Percentiles rank a stretch among this genome's conserved stretches.
Evolutionary conservation across 2,113 vertebrate genomes (phyloP).

Genomic region (Lepus europaeus): DNA sequence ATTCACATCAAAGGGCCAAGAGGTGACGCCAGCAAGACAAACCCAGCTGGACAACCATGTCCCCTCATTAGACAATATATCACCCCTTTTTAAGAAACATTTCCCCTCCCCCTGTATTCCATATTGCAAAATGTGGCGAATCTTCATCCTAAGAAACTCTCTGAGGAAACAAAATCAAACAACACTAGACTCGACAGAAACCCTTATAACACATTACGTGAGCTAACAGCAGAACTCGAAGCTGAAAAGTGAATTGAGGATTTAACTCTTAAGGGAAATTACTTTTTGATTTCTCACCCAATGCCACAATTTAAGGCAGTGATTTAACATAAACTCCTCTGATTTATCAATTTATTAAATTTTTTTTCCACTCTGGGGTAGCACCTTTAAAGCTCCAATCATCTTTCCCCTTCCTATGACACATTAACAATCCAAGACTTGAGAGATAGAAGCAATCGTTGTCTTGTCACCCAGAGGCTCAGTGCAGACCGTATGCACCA

Average conservation of each 20-base stretch:
- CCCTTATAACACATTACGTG: neutral
- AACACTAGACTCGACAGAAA: neutral
- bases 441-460: neutral
- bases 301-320: neutral
- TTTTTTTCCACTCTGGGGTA: conserved; percentile 5
- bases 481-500: neutral
- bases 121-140: neutral
- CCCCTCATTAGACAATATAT: conserved; percentile 59
- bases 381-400: conserved; percentile 8
- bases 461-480: neutral
- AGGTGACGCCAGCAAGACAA: neutral
- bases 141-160: conserved; percentile 67
- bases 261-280: conserved; percentile 52
- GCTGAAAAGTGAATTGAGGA: neutral
- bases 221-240: neutral
- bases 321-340: conserved; percentile 22
- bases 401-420: neutral
- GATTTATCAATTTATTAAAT: neutral
- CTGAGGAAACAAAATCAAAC: conserved; percentile 14
- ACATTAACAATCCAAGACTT: conserved; percentile 2
- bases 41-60: conserved; percentile 70
- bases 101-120: neutral
- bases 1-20: conserved; percentile 81
- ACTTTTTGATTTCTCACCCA: neutral
- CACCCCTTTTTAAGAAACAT: neutral